These are phyloP conservation scores for Spea bombifrons DNA, from an alignment of 2,113 vertebrate species.

Conservation along the genomic window DNA sequence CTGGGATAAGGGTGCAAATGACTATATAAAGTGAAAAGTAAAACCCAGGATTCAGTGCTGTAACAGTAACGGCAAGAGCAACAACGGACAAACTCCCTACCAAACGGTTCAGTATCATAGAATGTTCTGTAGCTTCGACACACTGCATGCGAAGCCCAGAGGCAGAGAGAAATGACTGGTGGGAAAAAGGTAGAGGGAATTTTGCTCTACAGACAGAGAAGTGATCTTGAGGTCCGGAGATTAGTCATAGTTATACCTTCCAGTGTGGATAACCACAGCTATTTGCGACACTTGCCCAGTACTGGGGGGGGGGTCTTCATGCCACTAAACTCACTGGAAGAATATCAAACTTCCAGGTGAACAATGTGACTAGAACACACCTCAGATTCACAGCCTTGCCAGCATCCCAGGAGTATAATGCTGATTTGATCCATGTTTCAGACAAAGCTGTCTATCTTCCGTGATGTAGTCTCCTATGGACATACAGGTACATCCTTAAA, in stretches of 20 bases:
- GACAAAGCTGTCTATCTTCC: too few relatives aligned
- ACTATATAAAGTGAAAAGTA: too few relatives aligned
- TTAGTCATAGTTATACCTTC: slow-evolving; percentile 36
- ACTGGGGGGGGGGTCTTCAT: background rate
- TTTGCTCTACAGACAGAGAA: slow-evolving; percentile 9
- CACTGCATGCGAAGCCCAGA: too few relatives aligned
- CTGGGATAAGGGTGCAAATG: too few relatives aligned
- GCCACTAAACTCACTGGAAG: background rate
- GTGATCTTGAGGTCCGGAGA: slow-evolving; percentile 3
- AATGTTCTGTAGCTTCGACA: too few relatives aligned
- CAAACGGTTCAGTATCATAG: too few relatives aligned
- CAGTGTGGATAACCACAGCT: slow-evolving; percentile 38
- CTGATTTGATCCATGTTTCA: background rate
- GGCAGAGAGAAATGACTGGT: background rate
- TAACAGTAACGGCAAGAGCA: too few relatives aligned
- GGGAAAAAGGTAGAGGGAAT: slow-evolving; percentile 23
- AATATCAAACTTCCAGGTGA: background rate
- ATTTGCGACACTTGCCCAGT: slow-evolving; percentile 25
- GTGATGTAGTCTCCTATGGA: too few relatives aligned
- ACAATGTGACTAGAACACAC: background rate
- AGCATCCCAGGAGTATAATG: background rate
- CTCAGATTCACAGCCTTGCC: background rate
- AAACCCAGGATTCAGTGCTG: too few relatives aligned
- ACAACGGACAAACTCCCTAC: too few relatives aligned
- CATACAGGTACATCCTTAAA: too few relatives aligned